Percentiles rank a stretch among this genome's conserved stretches.
Conservation (phyloP, 2,888 invertebrate species). For the Trilocha varians region DNA sequence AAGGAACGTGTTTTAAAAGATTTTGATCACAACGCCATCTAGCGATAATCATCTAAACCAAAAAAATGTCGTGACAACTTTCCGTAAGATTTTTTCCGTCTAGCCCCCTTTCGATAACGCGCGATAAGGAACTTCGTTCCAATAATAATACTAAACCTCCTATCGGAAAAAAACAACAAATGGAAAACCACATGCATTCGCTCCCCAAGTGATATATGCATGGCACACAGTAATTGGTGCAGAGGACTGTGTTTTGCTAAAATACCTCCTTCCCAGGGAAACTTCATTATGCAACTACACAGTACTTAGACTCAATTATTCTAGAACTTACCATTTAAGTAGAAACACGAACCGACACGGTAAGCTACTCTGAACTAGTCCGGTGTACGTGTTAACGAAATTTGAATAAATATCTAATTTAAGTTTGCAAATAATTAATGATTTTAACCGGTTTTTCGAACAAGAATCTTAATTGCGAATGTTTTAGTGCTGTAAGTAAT, state of each 20-base stretch:
- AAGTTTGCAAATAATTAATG: no score
- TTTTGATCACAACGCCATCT: no score
- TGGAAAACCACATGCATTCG: slow-evolving; percentile 27
- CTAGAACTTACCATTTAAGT: slow-evolving; percentile 6
- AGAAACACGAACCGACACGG: neutral
- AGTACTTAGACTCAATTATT: slow-evolving; percentile 21
- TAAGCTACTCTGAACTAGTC: neutral
- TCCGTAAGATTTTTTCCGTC: no score
- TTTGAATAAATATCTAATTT: neutral
- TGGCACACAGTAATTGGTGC: slow-evolving; percentile 41
- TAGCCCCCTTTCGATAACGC: no score
- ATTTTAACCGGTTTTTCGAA: no score
- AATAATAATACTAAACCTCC: neutral
- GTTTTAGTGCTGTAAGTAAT: no score
- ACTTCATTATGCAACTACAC: slow-evolving; percentile 19
- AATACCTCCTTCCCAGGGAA: slow-evolving; percentile 31
- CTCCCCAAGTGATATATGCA: slow-evolving; percentile 45
- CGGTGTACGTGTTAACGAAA: neutral
- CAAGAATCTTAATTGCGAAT: no score
- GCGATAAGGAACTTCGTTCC: no score
- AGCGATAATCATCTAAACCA: no score
- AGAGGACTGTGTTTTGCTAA: slow-evolving; percentile 37
- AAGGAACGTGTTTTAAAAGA: no score
- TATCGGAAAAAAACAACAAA: slow-evolving; percentile 2
- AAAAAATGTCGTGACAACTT: no score